phyloP scores from a whole-genome alignment of 2,888 invertebrate genomes.

The Drosophila borealis region DNA sequence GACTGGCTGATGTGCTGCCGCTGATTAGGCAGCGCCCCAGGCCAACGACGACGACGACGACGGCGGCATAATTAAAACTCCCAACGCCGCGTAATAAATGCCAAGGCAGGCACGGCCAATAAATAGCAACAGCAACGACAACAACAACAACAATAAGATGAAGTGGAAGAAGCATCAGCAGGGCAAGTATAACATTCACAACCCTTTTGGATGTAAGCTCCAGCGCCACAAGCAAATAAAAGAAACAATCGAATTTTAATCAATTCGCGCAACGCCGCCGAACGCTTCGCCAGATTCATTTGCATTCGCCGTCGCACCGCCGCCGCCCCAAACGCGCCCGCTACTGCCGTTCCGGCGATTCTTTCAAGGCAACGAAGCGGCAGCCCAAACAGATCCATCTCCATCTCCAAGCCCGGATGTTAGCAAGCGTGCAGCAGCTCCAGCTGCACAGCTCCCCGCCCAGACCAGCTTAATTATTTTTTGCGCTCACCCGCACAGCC shows the following conservation, averaged over 20 bases:
- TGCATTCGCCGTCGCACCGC: slow-evolving; percentile 40
- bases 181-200: slow-evolving; percentile 44
- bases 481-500: slow-evolving; percentile 79
- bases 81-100: slow-evolving; percentile 77
- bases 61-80: slow-evolving; percentile 77
- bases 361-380: slow-evolving; percentile 66
- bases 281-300: slow-evolving; percentile 61
- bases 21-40: slow-evolving; percentile 74
- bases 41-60: slow-evolving; percentile 34
- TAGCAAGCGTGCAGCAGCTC: slow-evolving; percentile 32
- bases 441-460: not conserved
- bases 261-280: slow-evolving; percentile 77
- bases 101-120: slow-evolving; percentile 80
- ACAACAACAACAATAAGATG: slow-evolving; percentile 32
- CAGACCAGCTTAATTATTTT: slow-evolving; percentile 72
- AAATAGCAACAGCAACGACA: slow-evolving; percentile 72
- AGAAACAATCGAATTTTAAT: slow-evolving; percentile 85
- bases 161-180: slow-evolving; percentile 2
- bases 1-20: slow-evolving; percentile 68
- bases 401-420: slow-evolving; percentile 26
- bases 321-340: not conserved
- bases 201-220: slow-evolving; percentile 51
- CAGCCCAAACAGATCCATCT: slow-evolving; percentile 19
- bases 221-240: slow-evolving; percentile 58
- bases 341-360: slow-evolving; percentile 23